Evolutionary conservation across 2,797 vertebrate species (phyloP).

Genomic region (Pantherophis alleghaniensis): DNA sequence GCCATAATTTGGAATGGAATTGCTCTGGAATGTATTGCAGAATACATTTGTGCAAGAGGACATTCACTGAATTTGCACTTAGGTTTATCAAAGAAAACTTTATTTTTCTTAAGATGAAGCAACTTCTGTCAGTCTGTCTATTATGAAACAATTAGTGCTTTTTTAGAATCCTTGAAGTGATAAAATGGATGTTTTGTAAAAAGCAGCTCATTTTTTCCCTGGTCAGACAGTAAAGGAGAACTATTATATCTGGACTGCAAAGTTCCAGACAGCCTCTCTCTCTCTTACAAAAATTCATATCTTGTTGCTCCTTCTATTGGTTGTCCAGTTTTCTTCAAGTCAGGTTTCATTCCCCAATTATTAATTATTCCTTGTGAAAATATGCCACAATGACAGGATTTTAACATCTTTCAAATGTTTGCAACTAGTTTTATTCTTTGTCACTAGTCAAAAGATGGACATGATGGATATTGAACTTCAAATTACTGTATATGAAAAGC

Average conservation of each 20-base stretch:
- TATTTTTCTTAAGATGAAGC: background rate
- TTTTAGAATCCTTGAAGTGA: background rate
- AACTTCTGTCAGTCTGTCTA: background rate
- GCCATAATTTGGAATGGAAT: background rate
- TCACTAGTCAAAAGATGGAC: background rate
- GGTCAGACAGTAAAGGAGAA: background rate
- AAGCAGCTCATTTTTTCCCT: background rate
- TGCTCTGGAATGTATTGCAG: background rate
- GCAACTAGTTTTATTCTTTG: background rate
- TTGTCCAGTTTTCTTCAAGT: background rate
- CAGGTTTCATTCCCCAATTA: background rate
- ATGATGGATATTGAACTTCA: background rate
- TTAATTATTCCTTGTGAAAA: background rate
- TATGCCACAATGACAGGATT: background rate
- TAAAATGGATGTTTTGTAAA: background rate
- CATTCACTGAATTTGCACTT: background rate
- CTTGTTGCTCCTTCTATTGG: background rate
- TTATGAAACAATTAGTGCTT: background rate
- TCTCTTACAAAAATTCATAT: background rate
- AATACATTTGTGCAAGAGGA: background rate
- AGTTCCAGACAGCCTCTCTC: background rate
- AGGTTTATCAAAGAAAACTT: background rate
- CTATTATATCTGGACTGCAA: background rate
- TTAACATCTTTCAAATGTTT: background rate
- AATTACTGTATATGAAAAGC: background rate